Conservation (phyloP, 1,140 invertebrate species). For the Tetramorium alpestre region DNA sequence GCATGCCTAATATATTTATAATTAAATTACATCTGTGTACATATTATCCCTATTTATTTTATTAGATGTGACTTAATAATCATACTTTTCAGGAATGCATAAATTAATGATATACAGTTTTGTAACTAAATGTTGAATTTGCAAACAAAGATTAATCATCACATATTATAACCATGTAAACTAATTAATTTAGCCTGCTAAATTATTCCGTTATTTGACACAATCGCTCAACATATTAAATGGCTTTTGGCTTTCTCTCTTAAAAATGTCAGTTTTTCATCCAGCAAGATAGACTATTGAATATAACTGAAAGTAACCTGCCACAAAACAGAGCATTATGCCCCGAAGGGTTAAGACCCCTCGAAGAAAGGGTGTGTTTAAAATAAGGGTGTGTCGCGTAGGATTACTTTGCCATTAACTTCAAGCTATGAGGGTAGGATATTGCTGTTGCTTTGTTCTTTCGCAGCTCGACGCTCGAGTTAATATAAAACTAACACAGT, state of each 20-base stretch:
- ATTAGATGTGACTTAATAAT: background rate
- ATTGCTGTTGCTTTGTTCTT: conserved; percentile 54
- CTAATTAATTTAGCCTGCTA: background rate
- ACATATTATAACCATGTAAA: background rate
- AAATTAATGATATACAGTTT: background rate
- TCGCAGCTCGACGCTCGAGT: conserved; percentile 38
- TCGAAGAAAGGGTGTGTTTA: conserved; percentile 60
- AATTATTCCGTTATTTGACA: background rate
- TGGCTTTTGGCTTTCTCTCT: background rate
- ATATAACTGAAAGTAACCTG: conserved; percentile 37
- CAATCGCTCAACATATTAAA: background rate
- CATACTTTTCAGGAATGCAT: background rate
- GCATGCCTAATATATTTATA: background rate
- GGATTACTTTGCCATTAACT: conserved; percentile 62
- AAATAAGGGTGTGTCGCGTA: conserved; percentile 61
- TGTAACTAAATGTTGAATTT: background rate
- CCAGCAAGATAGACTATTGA: conserved; percentile 3
- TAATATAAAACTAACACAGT: conserved; percentile 58
- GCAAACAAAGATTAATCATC: conserved; percentile 20
- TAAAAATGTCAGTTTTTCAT: conserved; percentile 15
- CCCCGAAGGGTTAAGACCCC: conserved; percentile 54
- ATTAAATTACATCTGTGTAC: too few species aligned
- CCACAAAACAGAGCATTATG: conserved; percentile 53
- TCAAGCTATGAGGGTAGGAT: conserved; percentile 45
- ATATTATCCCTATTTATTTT: too few species aligned